phyloP scores from a whole-genome alignment of 1,140 invertebrate species.

The Papilio polyxenes region DNA sequence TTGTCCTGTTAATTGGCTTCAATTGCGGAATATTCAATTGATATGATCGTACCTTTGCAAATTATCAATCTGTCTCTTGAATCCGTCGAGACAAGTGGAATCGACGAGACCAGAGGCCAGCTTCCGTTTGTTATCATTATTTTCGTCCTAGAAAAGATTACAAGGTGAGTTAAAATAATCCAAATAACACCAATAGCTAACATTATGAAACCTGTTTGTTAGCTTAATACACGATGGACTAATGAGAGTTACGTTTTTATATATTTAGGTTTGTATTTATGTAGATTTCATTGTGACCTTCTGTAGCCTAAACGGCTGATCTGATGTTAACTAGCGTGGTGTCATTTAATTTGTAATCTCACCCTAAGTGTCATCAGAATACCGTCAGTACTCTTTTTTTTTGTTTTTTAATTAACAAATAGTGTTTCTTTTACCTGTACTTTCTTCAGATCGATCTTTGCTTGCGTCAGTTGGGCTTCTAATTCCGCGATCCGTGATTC shows the following conservation, averaged over 20 bases:
- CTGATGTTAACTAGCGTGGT: too few species aligned
- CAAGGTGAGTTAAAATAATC: not conserved
- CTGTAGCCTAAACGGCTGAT: too few species aligned
- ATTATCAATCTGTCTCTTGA: constrained; percentile 85
- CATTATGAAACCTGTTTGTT: too few species aligned
- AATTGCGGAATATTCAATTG: not conserved
- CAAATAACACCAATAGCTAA: too few species aligned
- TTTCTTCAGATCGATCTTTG: constrained; percentile 87
- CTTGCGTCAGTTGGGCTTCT: constrained; percentile 89
- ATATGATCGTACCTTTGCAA: constrained; percentile 81
- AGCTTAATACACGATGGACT: too few species aligned
- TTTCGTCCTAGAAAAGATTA: constrained; percentile 80
- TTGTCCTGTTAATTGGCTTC: not conserved
- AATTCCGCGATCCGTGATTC: constrained; percentile 91
- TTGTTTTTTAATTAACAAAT: not conserved
- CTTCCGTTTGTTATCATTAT: constrained; percentile 84
- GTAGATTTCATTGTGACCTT: too few species aligned
- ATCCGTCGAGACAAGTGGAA: constrained; percentile 80
- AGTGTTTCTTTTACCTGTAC: constrained; percentile 73
- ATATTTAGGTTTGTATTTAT: too few species aligned
- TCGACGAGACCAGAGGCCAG: constrained; percentile 80
- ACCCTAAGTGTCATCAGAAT: too few species aligned
- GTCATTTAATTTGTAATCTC: too few species aligned
- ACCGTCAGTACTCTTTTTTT: too few species aligned
- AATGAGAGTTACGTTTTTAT: too few species aligned